phyloP scores from a whole-genome alignment of 2,888 invertebrate genomes.

The Eumerus sabulonum region DNA sequence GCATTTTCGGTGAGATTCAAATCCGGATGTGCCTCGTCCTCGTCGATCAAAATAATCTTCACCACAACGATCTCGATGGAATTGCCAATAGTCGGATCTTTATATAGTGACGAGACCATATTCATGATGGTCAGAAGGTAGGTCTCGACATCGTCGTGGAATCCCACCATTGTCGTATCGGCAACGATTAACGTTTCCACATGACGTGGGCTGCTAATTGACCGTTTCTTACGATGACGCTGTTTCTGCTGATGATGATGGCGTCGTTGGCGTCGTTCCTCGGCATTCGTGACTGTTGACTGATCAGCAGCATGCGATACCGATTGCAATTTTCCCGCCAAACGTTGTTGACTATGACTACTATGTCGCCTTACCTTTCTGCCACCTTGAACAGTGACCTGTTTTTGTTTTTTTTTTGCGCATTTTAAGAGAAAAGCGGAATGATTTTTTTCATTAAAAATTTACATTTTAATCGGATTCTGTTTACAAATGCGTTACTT shows the following conservation, averaged over 20 bases:
- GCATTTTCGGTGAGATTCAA: constrained; percentile 89
- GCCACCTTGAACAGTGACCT: constrained; percentile 78
- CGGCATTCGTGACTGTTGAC: constrained; percentile 60
- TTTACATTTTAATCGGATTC: constrained; percentile 70
- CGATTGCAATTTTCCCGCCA: constrained; percentile 44
- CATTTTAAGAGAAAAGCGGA: constrained; percentile 56
- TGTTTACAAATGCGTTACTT: constrained; percentile 73
- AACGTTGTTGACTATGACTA: constrained; percentile 73
- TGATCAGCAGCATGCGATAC: constrained; percentile 27
- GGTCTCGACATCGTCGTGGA: constrained; percentile 91
- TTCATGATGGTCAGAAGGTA: constrained; percentile 96
- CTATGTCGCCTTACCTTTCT: constrained; percentile 75
- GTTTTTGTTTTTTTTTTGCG: constrained; percentile 37
- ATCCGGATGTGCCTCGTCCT: constrained; percentile 81
- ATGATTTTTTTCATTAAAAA: constrained; percentile 70
- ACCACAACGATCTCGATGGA: constrained; percentile 94
- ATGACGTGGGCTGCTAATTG: constrained; percentile 87
- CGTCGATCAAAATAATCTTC: constrained; percentile 86
- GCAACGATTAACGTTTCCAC: constrained; percentile 94
- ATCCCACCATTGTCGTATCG: constrained; percentile 91
- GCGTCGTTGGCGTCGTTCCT: constrained; percentile 75
- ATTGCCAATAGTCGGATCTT: constrained; percentile 93
- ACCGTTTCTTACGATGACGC: constrained; percentile 80
- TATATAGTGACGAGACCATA: constrained; percentile 92
- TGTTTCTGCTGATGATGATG: constrained; percentile 69